Base-by-base conservation (phyloP, 2,888 invertebrate species). In the Atherix ibis region DNA sequence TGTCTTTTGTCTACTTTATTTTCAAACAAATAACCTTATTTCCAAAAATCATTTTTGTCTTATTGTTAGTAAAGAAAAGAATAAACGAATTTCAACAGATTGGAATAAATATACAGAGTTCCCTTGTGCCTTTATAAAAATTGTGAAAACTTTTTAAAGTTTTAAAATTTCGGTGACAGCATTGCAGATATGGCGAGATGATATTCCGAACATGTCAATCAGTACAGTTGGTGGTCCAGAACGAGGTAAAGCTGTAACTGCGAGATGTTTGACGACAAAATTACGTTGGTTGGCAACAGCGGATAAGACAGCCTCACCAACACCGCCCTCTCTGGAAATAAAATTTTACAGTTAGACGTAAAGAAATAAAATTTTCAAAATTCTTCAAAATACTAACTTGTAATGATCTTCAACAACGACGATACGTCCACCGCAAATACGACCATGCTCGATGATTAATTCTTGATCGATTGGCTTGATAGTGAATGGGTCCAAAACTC, bases 371-470 rank as follows among this genome's bases (percentile, higher is more conserved):
- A n/a, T 30, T 14, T 13, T 16, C 18, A 13, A 24, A 2, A 18
- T 17, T 16, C 28, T 19, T 13, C 27, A 22, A 29, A 75, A 4
- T 10, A 79, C 94, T 59, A 85, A 85, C 43, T 81, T 75, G 59
- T 98, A 98, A 62, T 98, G 98, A 58, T 98, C 98, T 61, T 98
- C 98, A 0, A 95, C 91, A 22, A 91, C 89, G 32, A 98, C 58
- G 35, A 98, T 72, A 8, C 75, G 67, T 2, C 91, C 91, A 5
- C 80, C 81, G 36, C 72, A 77, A 35, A 77, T 78, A 40, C 68
- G 67, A 3, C 89, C 94, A 56, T 87, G 75, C 33, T 67, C 64
- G 26, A 79, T 57, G 26, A 99, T 74, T 2, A 76, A 68, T 2
- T 70, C 72, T 35, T 66, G 71, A 63, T 98, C 98, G 44, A 98